Conservation (phyloP, 2,113 vertebrate species). For the Pelmatolapia mariae region DNA sequence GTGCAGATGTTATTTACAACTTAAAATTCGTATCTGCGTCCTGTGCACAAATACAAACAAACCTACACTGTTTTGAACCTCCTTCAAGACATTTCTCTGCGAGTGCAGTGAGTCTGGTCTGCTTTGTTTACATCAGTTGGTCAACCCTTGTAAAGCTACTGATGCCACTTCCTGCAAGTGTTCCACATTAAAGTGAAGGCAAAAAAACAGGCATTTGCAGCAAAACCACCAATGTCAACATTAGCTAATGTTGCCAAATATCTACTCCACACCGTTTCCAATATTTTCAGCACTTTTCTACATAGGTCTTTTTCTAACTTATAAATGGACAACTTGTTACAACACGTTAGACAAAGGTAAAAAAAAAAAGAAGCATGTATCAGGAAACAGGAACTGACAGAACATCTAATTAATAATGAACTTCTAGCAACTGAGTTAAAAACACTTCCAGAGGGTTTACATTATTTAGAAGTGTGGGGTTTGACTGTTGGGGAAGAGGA, state of each 20-base stretch:
- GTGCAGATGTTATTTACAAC: not conserved
- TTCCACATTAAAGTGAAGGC: not conserved
- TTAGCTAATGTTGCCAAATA: not conserved
- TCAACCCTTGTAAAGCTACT: not conserved
- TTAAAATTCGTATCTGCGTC: not conserved
- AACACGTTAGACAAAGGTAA: not conserved
- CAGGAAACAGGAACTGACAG: not conserved
- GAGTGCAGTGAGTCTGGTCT: not conserved
- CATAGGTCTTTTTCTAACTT: not conserved
- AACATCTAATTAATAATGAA: not conserved
- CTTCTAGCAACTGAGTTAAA: not conserved
- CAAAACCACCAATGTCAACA: not conserved
- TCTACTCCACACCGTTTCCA: not conserved
- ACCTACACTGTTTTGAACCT: not conserved
- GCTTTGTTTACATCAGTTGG: not conserved
- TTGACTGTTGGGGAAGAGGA: not conserved
- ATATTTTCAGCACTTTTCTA: not conserved
- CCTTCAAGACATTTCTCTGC: not conserved
- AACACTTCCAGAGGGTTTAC: not conserved
- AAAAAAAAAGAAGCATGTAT: not conserved
- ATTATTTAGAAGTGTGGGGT: not conserved
- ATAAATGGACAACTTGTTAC: not conserved
- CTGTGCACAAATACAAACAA: not conserved
- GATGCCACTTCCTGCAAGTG: not conserved
- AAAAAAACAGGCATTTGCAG: not conserved